Evolutionary conservation across 2,797 vertebrate genomes (phyloP).

Genomic region (Myotis findleyi): DNA sequence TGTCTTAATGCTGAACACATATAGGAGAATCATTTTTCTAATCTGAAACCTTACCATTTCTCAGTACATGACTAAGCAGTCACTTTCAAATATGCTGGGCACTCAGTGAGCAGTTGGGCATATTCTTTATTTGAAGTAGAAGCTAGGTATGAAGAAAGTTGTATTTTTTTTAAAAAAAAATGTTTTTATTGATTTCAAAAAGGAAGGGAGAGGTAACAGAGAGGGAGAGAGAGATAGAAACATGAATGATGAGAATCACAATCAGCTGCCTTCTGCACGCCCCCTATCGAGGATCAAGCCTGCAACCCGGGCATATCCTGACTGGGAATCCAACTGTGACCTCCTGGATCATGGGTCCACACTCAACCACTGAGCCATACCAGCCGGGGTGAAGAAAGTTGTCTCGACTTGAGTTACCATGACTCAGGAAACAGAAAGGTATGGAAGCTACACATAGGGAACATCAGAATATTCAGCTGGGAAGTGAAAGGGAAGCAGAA

Average conservation of each 20-base stretch:
- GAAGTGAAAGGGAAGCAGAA: background rate
- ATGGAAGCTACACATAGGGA: background rate
- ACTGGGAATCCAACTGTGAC: no score
- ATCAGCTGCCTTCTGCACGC: no score
- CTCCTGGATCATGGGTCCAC: no score
- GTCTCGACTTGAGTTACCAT: background rate
- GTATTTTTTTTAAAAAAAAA: no score
- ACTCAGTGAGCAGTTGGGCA: background rate
- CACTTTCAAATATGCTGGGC: background rate
- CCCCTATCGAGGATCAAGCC: no score
- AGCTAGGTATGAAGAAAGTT: constrained; percentile 15
- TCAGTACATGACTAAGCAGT: background rate
- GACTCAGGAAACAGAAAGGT: background rate
- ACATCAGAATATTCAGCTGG: background rate
- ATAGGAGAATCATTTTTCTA: background rate
- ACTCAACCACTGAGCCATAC: no score
- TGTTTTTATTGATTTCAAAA: no score
- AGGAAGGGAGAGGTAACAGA: no score
- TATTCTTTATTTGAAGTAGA: background rate
- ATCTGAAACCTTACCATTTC: background rate
- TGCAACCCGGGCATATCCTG: no score
- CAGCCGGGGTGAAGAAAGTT: background rate
- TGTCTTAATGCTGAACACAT: background rate
- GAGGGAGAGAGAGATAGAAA: no score
- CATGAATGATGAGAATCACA: no score